phyloP scores from a whole-genome alignment of 2,888 invertebrate genomes.

The Cryptus armator region DNA sequence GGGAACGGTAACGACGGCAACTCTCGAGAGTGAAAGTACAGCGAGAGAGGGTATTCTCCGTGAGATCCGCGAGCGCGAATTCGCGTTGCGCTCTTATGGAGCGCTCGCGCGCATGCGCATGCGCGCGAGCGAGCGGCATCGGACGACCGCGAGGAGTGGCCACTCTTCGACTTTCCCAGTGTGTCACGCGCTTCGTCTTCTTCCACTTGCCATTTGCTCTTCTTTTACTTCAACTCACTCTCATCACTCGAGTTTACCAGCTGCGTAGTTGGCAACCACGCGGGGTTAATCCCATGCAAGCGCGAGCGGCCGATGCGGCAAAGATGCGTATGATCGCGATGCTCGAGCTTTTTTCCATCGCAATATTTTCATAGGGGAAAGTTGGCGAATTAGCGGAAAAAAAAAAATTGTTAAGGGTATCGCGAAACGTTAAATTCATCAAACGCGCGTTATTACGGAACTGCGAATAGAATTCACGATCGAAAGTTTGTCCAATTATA shows the following conservation, averaged over 20 bases:
- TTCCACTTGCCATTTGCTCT: slow-evolving; percentile 18
- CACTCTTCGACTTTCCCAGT: slow-evolving; percentile 77
- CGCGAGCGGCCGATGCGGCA: neutral
- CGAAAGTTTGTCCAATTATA: no score
- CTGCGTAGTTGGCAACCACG: slow-evolving; percentile 47
- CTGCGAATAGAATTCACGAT: no score
- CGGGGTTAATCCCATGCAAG: slow-evolving; percentile 20
- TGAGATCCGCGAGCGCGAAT: slow-evolving; percentile 60
- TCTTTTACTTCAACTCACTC: slow-evolving; percentile 26
- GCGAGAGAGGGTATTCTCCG: slow-evolving; percentile 62
- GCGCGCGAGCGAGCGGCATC: slow-evolving; percentile 36
- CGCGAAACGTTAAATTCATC: no score
- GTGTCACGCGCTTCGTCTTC: slow-evolving; percentile 74
- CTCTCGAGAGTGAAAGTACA: slow-evolving; percentile 41
- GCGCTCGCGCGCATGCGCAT: slow-evolving; percentile 12
- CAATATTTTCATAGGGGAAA: no score
- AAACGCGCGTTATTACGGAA: no score
- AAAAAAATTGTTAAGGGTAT: no score
- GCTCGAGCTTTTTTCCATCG: neutral
- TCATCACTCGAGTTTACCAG: slow-evolving; percentile 27
- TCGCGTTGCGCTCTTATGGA: slow-evolving; percentile 29
- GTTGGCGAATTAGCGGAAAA: no score
- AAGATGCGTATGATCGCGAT: neutral
- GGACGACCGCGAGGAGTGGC: slow-evolving; percentile 57
- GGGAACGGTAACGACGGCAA: slow-evolving; percentile 22